Base-by-base conservation (phyloP, 2,888 invertebrate species). In the Venusia cambrica region DNA sequence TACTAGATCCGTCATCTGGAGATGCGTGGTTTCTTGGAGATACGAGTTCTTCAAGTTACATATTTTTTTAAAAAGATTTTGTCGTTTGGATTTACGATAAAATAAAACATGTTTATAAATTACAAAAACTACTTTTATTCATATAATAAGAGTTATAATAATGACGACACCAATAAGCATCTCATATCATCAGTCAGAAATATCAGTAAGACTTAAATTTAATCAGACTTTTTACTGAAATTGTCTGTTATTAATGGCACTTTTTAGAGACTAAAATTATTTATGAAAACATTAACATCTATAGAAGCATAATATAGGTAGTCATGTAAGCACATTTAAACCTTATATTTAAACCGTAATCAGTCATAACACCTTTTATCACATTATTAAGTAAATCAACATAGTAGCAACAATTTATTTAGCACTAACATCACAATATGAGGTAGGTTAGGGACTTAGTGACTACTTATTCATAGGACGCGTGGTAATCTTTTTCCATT, bases 71-170 rank as follows among this genome's bases (percentile, higher is more conserved):
- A 19, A 19, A 4, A 19, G 6, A 28, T 19, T 28, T 28, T 4
- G 7, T 28, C 6, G 17, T 10, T 11, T 19, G 28, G 28, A 18
- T 28, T 28, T 19, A n/a, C n/a, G n/a, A 28, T 7, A 19, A 8
- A 11, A 5, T 19, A 19, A 7, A 28, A 28, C 19, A 28, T 13
- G 18, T 28, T 28, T 2, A 28, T 12, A n/a, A n/a, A n/a, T n/a
- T n/a, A n/a, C n/a, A n/a, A n/a, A n/a, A n/a, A n/a, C n/a, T n/a
- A n/a, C n/a, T n/a, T n/a, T n/a, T n/a, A n/a, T n/a, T n/a, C n/a
- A n/a, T n/a, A n/a, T n/a, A n/a, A n/a, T n/a, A n/a, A n/a, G n/a
- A n/a, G n/a, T n/a, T n/a, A n/a, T n/a, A n/a, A n/a, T n/a, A n/a
- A n/a, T n/a, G n/a, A n/a, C n/a, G n/a, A n/a, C n/a, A n/a, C n/a